These are phyloP conservation scores for Pedicia rivosa DNA, from an alignment of 2,888 invertebrate species.

Conservation along the genomic window DNA sequence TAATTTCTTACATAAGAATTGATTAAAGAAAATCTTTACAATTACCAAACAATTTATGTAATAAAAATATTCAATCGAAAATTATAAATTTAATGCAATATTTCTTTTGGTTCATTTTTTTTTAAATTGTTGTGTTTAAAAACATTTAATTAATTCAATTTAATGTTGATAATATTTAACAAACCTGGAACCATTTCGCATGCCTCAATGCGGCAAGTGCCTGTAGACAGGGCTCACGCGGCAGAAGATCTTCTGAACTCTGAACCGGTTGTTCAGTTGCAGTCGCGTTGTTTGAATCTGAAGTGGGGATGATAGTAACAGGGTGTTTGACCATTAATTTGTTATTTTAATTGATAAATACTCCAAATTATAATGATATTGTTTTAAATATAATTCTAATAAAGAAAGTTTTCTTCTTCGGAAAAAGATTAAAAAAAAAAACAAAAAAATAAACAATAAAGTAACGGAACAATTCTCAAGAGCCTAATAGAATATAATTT, in stretches of 20 bases:
- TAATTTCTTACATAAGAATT: too few species aligned
- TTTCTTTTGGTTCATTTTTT: too few species aligned
- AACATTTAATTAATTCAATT: too few species aligned
- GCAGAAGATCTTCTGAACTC: slow-evolving; percentile 74
- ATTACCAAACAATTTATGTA: too few species aligned
- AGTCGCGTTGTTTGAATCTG: slow-evolving; percentile 43
- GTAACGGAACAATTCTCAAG: background rate
- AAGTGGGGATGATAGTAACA: slow-evolving; percentile 36
- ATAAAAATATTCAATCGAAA: too few species aligned
- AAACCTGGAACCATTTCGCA: slow-evolving; percentile 99
- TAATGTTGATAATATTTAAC: too few species aligned
- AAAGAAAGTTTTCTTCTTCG: background rate
- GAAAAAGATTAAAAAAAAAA: background rate
- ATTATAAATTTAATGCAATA: too few species aligned
- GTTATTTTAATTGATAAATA: slow-evolving; percentile 12
- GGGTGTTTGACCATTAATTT: slow-evolving; percentile 57
- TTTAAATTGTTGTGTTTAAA: too few species aligned
- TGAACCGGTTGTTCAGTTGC: slow-evolving; percentile 45
- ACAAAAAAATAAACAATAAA: slow-evolving; percentile 1
- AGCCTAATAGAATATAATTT: too few species aligned
- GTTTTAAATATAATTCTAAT: slow-evolving; percentile 1
- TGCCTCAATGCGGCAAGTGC: slow-evolving; percentile 99
- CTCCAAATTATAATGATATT: too few species aligned
- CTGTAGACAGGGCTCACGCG: slow-evolving; percentile 98
- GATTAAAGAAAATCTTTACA: too few species aligned